A percentile compares a stretch with the other conserved stretches of the same genome.
Evolutionary conservation across 2,797 vertebrate species (phyloP).

Genomic region (Emys orbicularis): DNA sequence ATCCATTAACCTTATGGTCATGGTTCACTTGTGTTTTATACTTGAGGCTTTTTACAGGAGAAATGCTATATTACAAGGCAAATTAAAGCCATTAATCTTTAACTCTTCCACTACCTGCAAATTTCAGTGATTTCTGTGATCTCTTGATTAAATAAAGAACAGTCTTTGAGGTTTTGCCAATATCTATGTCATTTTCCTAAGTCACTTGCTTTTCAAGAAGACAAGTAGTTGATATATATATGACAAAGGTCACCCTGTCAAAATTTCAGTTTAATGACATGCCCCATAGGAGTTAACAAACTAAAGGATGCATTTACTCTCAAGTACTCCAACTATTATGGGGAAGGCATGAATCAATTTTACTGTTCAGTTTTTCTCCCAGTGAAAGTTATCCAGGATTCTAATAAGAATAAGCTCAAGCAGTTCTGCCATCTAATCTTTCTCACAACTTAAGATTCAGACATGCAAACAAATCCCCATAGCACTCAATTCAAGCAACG

Average conservation of each 20-base stretch:
- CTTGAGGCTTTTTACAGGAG: constrained; percentile 79
- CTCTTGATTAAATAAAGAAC: constrained; percentile 72
- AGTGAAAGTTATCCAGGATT: neutral
- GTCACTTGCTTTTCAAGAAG: neutral
- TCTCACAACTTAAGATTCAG: constrained; percentile 34
- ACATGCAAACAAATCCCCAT: constrained; percentile 24
- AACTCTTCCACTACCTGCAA: constrained; percentile 78
- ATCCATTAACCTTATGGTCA: constrained; percentile 82
- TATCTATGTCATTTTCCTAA: constrained; percentile 42
- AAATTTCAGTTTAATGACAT: constrained; percentile 30
- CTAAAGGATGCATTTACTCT: constrained; percentile 50
- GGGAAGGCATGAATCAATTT: constrained; percentile 48
- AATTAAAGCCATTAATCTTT: constrained; percentile 86
- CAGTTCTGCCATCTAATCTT: constrained; percentile 47
- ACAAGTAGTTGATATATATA: neutral
- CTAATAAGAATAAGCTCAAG: constrained; percentile 44
- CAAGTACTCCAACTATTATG: constrained; percentile 28
- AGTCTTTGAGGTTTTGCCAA: constrained; percentile 63
- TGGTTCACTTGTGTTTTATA: constrained; percentile 82
- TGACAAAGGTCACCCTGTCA: constrained; percentile 47
- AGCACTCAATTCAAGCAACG: neutral
- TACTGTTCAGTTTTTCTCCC: constrained; percentile 47
- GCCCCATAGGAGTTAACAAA: constrained; percentile 44
- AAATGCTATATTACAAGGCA: constrained; percentile 81
- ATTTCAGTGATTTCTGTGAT: constrained; percentile 51